Evolutionary conservation across 1,140 invertebrate species (phyloP), one percentile per base, ranked within the genome.

Genomic region (Panagrolaimus sp.): DNA sequence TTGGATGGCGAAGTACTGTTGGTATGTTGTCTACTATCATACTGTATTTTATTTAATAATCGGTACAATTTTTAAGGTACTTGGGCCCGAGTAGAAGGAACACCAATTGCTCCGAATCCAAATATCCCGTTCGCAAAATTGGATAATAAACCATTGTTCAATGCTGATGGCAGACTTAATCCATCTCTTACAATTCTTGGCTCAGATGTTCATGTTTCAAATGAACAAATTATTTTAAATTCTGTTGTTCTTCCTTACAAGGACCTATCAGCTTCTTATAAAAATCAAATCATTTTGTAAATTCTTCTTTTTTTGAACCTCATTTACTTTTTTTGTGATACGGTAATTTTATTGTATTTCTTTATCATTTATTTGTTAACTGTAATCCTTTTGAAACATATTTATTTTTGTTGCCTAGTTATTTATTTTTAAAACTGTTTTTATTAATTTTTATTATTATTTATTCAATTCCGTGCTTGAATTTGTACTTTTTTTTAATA

Each of bases 51-150:
- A 38, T 38, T 38, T 38, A 38, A 38, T 4, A 38, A 38, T 38
- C 2, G 2, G 32, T 38, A 4, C 7, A 38, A 4, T 38, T 38
- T 38, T 4, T 38, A 38, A 7, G 32, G 7, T n/a, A 32, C 55
- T 12, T 82, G 79, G 78, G 63, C 79, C 14, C 70, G 81, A 10
- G 69, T 95, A 0, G 92, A 95, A 85, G 92, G 92, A 1, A 97
- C 94, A 0, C 93, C 94, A 0, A 92, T 91, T 75, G 94, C 97
- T 85, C 95, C 95, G 0, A 96, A 98, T 87, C 94, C 95, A 0
- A 94, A 98, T 85, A 96, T 97, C 84, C 92, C 94, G 0, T 98
- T 97, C 85, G 93, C 94, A 0, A 98, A 98, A 87, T 93, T 98
- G 89, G 94, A 98, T 77, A 96, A 96, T 85, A 89, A 89, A 15